Evolutionary conservation across 2,797 vertebrate species (phyloP), one percentile per base, ranked within the genome.

Genomic region (Petrocephalus schoutedeni): DNA sequence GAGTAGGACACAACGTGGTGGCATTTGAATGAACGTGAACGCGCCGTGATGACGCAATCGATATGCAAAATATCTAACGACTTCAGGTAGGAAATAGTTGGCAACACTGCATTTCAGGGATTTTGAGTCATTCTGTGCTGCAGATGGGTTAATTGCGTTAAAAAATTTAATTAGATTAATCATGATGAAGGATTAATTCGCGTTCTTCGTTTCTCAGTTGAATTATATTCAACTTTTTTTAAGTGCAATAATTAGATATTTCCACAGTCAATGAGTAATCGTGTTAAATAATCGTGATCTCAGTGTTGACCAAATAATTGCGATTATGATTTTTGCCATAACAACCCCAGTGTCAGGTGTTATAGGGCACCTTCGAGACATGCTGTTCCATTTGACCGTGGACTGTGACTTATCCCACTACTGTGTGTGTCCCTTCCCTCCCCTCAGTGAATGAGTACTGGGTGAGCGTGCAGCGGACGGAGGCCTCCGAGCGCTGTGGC

Each of bases 401-500:
- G 41, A 80, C 10, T 45, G 41, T 41, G 74, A 80, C 6, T 80
- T n/a, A 45, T 41, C 19, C 19, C 41, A 49, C 14, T 80, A 41
- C 74, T 56, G 9, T 41, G 9, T 83, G 51, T 88, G 77, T 57
- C 51, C 57, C 57, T 16, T 49, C 14, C 49, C 14, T 87, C n/a
- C 21, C 28, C 23, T 19, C 91, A 99, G 98, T 96, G 89, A 97
- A 96, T 0, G 93, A 97, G 90, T 99, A 98, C 94, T 97, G 97
- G 97, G 98, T 99, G 90, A 96, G 92, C 0, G 90, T 96, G 87
- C 98, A 99, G 94, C 95, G 96, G 45, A 99, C 98, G 0, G 98
- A 99, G 91, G 98, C 98, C 0, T 97, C 98, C 0, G 97, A 99
- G 88, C 97, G 98, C 0, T 98, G 98, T 0, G 91, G 94, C 16